These are phyloP conservation scores for Danio kyathit DNA, from an alignment of 2,797 vertebrate species.

Conservation along the genomic window DNA sequence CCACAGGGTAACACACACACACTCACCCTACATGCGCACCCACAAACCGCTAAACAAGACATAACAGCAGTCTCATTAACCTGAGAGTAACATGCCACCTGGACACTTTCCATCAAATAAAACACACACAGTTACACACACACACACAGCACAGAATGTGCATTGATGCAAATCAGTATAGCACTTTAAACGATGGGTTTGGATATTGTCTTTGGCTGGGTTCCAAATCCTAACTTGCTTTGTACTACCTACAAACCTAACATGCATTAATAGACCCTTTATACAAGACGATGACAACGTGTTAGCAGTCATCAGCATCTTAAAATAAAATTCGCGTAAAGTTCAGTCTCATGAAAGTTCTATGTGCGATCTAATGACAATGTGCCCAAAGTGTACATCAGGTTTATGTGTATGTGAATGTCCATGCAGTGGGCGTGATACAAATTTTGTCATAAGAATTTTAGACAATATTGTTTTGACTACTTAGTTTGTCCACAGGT, in stretches of 20 bases:
- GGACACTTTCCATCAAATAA: conserved; percentile 40
- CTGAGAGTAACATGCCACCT: conserved; percentile 50
- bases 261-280: no score
- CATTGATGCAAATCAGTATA: neutral
- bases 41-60: conserved; percentile 28
- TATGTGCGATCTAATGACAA: no score
- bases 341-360: no score
- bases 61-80: conserved; percentile 45
- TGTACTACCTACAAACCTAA: neutral
- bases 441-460: no score
- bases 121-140: neutral
- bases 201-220: conserved; percentile 1
- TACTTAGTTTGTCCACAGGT: no score
- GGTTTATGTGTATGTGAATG: no score
- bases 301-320: no score
- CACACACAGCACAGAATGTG: neutral
- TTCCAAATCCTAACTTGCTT: neutral
- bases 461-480: no score
- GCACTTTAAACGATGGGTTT: neutral
- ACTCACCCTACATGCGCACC: neutral
- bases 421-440: no score
- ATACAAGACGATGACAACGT: no score
- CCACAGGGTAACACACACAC: conserved; percentile 8
- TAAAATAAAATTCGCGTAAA: no score
- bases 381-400: no score